phyloP scores from a whole-genome alignment of 2,888 invertebrate species.

The Callimorpha dominula region DNA sequence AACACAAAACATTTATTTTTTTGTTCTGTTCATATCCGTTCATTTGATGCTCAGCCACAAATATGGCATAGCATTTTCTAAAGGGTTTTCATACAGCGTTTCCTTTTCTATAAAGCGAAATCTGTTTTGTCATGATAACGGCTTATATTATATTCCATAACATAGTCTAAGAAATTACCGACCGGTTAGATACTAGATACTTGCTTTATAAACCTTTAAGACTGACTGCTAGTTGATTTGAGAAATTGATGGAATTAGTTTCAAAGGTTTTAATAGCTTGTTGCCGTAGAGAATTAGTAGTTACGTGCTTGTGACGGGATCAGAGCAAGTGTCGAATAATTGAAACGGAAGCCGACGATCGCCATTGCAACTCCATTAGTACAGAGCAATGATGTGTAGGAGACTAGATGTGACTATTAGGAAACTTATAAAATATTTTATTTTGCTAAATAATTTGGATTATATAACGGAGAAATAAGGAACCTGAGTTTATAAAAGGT shows the following conservation, averaged over 20 bases:
- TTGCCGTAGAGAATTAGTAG: background rate
- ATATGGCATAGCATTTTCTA: too few species aligned
- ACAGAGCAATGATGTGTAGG: conserved; percentile 27
- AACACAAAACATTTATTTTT: too few species aligned
- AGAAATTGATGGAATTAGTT: background rate
- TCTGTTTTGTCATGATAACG: too few species aligned
- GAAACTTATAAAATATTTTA: background rate
- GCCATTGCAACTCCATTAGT: conserved; percentile 72
- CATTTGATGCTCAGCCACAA: too few species aligned
- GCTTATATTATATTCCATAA: too few species aligned
- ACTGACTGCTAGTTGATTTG: background rate
- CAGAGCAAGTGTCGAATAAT: conserved; percentile 64
- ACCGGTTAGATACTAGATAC: background rate
- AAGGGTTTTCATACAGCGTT: too few species aligned
- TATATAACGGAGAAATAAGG: too few species aligned
- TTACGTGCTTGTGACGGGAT: conserved; percentile 30
- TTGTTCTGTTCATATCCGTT: too few species aligned
- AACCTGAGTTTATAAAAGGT: too few species aligned
- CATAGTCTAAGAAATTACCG: background rate
- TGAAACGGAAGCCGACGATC: conserved; percentile 66
- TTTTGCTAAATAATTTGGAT: too few species aligned
- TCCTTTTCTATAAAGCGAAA: too few species aligned
- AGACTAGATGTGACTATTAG: conserved; percentile 37
- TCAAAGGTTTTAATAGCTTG: background rate
- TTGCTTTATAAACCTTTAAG: background rate